Conservation (phyloP, 2,797 vertebrate species). For the Cyprinodon diabolis region DNA sequence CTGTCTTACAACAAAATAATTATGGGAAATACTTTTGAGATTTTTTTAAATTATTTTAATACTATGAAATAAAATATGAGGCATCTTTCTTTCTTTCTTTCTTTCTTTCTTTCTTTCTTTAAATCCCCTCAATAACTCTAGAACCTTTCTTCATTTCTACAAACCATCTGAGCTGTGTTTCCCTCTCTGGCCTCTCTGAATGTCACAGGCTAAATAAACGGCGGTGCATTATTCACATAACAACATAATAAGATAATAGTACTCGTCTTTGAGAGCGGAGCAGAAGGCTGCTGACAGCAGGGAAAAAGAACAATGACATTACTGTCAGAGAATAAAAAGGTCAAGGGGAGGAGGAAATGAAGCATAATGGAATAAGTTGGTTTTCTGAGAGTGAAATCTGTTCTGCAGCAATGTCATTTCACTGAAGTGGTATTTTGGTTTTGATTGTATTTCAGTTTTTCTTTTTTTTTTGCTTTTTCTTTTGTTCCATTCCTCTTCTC, state of each 20-base stretch:
- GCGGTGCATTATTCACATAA: constrained; percentile 27
- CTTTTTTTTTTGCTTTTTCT: constrained; percentile 2
- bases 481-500: constrained; percentile 26
- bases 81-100: too few species aligned
- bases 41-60: not conserved
- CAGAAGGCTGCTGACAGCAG: constrained; percentile 53
- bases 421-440: constrained; percentile 14
- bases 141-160: not conserved
- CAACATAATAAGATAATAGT: constrained; percentile 67
- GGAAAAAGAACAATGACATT: constrained; percentile 55
- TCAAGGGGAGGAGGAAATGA: constrained; percentile 57
- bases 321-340: constrained; percentile 52
- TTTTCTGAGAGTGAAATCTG: constrained; percentile 28
- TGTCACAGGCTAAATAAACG: constrained; percentile 62
- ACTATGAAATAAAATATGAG: not conserved
- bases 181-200: constrained; percentile 50
- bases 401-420: constrained; percentile 17
- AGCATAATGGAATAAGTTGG: constrained; percentile 35
- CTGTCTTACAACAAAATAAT: too few species aligned
- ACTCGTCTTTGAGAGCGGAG: constrained; percentile 51
- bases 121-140: not conserved
- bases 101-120: too few species aligned
- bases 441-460: not conserved
- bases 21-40: not conserved
- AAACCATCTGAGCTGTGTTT: constrained; percentile 15